Base-by-base conservation (phyloP, 2,113 vertebrate species). In the Lampris megalopsis region DNA sequence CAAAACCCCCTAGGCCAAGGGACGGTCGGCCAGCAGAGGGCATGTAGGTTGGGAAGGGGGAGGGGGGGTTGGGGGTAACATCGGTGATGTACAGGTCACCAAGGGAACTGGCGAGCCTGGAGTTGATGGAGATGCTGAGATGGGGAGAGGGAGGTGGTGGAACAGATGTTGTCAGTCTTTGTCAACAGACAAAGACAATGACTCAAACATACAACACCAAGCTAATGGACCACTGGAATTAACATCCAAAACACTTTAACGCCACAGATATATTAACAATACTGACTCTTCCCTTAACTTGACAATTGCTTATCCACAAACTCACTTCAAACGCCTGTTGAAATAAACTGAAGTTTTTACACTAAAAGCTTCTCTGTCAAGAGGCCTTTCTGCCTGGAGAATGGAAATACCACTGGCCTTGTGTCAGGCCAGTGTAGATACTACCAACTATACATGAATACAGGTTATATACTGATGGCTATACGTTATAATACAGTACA, bases 41-140 rank as follows among this genome's bases (percentile, higher is more conserved):
- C 53, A 94, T 88, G 82, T 93, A 84, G 80, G 83, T 61, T 0
- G 80, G 69, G 73, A 89, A 82, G 83, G 91, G 73, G 36, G 85
- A 80, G 77, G 59, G 93, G 93, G 79, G 89, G 80, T 85, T 80
- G 89, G 67, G 63, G 42, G 58, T 24, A 36, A 64, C 88, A 9
- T 94, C 81, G 40, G 89, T 90, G 52, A 88, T 88, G 6, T 95
- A 96, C 88, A 99, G 93, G 93, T 97, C 97, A 81, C 96, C 94
- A 88, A 98, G 95, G 70, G 97, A 99, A 93, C 91, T 96, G 93
- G 96, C 96, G 94, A 98, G 94, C 86, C 97, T 94, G 66, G 97
- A 96, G 95, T 94, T 95, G 86, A 96, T 93, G 86, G 94, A 94
- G 89, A 95, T 73, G 92, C 96, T 97, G 91, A 75, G 81, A 88